Percentiles rank a stretch among this genome's conserved stretches.
Evolutionary conservation across 2,888 invertebrate genomes (phyloP).

Genomic region (Calliopum simillimum): DNA sequence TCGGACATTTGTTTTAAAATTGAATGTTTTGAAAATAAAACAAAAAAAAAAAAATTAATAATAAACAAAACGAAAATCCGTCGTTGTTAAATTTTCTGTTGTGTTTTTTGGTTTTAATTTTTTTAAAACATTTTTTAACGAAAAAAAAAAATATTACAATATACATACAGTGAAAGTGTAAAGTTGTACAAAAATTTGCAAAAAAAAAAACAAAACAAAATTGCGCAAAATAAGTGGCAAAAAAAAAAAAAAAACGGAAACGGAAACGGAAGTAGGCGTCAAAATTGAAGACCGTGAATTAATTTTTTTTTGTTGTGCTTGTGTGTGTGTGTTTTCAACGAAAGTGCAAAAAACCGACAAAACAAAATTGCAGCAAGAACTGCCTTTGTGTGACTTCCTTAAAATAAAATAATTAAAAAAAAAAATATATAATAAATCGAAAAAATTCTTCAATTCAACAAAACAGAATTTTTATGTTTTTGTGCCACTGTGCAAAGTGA

Average conservation of each 20-base stretch:
- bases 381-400: neutral
- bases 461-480: constrained; percentile 13
- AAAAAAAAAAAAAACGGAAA: constrained; percentile 2
- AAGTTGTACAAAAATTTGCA: constrained; percentile 12
- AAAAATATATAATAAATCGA: constrained; percentile 14
- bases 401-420: constrained; percentile 11
- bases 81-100: constrained; percentile 49
- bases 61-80: constrained; percentile 27
- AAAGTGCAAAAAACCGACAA: constrained; percentile 15
- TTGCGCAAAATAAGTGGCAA: neutral
- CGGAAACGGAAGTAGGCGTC: constrained; percentile 18
- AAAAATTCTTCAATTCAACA: constrained; percentile 18
- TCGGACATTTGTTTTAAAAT: constrained; percentile 48
- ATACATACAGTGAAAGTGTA: constrained; percentile 11
- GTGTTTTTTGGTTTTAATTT: constrained; percentile 43
- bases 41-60: constrained; percentile 3
- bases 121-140: constrained; percentile 27
- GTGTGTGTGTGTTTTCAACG: neutral
- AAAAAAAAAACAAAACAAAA: constrained; percentile 19
- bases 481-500: constrained; percentile 12
- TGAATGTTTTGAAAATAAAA: constrained; percentile 39
- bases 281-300: neutral
- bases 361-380: constrained; percentile 12
- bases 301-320: too few relatives aligned
- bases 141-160: constrained; percentile 35